A percentile compares a stretch with the other conserved stretches of the same genome.
Evolutionary conservation across 2,113 vertebrate genomes (phyloP).

Genomic region (Callipepla squamata): DNA sequence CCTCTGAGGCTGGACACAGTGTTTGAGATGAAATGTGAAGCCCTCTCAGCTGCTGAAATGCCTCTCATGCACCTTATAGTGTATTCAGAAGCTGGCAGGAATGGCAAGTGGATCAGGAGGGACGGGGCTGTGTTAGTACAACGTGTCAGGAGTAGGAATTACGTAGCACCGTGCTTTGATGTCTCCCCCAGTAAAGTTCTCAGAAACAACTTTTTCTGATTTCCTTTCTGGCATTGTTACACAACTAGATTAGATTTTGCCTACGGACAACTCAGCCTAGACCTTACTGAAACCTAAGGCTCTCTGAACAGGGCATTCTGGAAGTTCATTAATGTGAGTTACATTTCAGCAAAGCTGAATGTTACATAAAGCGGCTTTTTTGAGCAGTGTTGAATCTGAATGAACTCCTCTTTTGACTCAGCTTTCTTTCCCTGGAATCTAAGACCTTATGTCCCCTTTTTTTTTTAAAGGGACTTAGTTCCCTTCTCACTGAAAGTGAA

Average conservation of each 20-base stretch:
- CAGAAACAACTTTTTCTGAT: not conserved
- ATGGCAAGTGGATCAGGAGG: not conserved
- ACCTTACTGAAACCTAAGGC: not conserved
- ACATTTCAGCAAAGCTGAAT: slow-evolving; percentile 40
- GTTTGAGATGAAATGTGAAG: not conserved
- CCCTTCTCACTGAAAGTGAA: slow-evolving; percentile 8
- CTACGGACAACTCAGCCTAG: not conserved
- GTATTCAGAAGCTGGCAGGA: not conserved
- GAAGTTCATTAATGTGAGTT: not conserved
- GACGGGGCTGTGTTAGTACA: not conserved
- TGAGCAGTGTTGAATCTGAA: slow-evolving; percentile 39
- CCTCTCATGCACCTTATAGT: not conserved
- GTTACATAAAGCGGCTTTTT: not conserved
- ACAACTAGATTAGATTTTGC: slow-evolving; percentile 4
- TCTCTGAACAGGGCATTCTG: not conserved
- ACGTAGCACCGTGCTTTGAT: not conserved
- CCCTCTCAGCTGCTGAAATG: not conserved
- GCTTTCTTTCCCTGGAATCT: slow-evolving; percentile 43
- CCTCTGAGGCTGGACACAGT: not conserved
- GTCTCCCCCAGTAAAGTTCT: not conserved
- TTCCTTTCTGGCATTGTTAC: not conserved
- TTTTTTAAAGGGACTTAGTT: slow-evolving; percentile 35
- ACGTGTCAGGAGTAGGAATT: slow-evolving; percentile 32
- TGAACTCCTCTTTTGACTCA: slow-evolving; percentile 61
- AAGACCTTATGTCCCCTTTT: not conserved